phyloP scores from a whole-genome alignment of 2,888 invertebrate species.

The Carterocephalus palaemon region DNA sequence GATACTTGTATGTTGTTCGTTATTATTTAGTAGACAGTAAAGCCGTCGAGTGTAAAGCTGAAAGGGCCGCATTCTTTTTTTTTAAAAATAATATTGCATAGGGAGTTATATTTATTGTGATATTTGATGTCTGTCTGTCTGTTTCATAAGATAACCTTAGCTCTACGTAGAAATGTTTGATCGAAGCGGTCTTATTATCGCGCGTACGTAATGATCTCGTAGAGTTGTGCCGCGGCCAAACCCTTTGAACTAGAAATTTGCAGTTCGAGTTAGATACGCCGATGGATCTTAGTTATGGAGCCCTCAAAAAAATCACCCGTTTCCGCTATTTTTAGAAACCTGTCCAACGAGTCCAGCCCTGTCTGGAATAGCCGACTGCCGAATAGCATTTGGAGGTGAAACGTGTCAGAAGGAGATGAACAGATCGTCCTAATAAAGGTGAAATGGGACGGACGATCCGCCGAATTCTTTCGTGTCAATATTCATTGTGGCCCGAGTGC shows the following conservation, averaged over 20 bases:
- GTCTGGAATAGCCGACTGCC: slow-evolving; percentile 58
- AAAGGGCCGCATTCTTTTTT: too few relatives aligned
- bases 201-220: too few relatives aligned
- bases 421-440: slow-evolving; percentile 47
- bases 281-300: slow-evolving; percentile 43
- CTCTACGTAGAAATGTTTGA: too few relatives aligned
- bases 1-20: too few relatives aligned
- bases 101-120: too few relatives aligned
- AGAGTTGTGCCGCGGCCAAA: too few relatives aligned
- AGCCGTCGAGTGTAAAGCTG: too few relatives aligned
- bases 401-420: slow-evolving; percentile 66
- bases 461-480: slow-evolving; percentile 65
- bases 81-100: too few relatives aligned
- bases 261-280: slow-evolving; percentile 28
- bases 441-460: slow-evolving; percentile 64
- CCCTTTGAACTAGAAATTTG: slow-evolving; percentile 12
- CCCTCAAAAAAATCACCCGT: slow-evolving; percentile 57
- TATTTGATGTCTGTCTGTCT: too few relatives aligned
- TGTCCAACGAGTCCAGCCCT: slow-evolving; percentile 62
- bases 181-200: too few relatives aligned
- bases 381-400: slow-evolving; percentile 75
- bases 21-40: too few relatives aligned
- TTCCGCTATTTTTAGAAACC: slow-evolving; percentile 76
- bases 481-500: slow-evolving; percentile 41
- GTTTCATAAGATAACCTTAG: too few relatives aligned